phyloP scores from a whole-genome alignment of 2,113 vertebrate genomes.

The Salvelinus sp. region DNA sequence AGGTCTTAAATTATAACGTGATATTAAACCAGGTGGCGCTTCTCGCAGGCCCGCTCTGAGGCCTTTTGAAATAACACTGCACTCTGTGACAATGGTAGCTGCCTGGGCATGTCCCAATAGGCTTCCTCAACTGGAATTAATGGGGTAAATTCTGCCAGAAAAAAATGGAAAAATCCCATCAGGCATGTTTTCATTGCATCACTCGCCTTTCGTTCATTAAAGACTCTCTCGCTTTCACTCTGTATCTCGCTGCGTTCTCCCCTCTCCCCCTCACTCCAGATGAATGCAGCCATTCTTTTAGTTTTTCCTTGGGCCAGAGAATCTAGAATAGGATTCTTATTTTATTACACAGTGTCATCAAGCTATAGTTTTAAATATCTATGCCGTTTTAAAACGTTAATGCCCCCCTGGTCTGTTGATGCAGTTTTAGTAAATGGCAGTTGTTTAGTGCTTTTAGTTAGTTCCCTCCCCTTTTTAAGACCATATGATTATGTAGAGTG shows the following conservation, averaged over 20 bases:
- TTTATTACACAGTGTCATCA: not conserved
- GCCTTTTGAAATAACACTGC: constrained; percentile 76
- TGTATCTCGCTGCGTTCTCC: not conserved
- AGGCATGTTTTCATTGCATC: constrained; percentile 65
- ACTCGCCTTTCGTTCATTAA: constrained; percentile 20
- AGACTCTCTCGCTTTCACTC: not conserved
- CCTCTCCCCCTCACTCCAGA: not conserved
- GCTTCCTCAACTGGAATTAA: constrained; percentile 84
- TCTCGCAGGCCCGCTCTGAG: constrained; percentile 65
- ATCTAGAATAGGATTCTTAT: not conserved
- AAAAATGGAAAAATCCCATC: constrained; percentile 46
- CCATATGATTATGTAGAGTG: constrained; percentile 29
- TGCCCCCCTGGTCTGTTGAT: constrained; percentile 22
- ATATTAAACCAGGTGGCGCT: constrained; percentile 55
- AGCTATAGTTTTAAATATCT: not conserved
- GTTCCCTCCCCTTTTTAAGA: constrained; percentile 25
- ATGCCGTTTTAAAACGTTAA: constrained; percentile 1
- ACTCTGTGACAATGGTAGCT: constrained; percentile 75
- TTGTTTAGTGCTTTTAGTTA: not conserved
- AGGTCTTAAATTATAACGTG: constrained; percentile 48
- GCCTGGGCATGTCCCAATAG: constrained; percentile 77
- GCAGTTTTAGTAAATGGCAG: constrained; percentile 7
- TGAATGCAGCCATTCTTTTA: not conserved
- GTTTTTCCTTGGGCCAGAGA: not conserved
- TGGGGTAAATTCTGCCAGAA: constrained; percentile 65